These are phyloP conservation scores for Neosilurus hyrtlii DNA, from an alignment of 2,797 vertebrate genomes.

Conservation along the genomic window DNA sequence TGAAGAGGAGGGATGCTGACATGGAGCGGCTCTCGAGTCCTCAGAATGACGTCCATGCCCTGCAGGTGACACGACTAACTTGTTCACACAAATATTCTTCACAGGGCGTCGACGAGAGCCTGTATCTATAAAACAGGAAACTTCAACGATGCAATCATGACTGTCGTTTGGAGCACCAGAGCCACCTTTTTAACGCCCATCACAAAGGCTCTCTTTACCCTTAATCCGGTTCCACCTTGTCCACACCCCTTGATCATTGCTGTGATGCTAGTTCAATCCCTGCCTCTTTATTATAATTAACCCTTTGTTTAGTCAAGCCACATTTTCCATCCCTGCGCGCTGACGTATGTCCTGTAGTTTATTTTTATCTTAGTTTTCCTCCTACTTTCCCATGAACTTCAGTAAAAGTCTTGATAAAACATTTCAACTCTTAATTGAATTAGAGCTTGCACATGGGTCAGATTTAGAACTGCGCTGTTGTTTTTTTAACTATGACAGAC, in stretches of 20 bases:
- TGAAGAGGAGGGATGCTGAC: constrained; percentile 6
- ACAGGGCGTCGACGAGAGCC: not conserved
- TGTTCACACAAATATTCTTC: not conserved
- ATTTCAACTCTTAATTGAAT: not conserved
- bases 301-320: too few species aligned
- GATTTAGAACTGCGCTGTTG: too few species aligned
- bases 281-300: too few species aligned
- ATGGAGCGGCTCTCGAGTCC: constrained; percentile 10
- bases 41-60: constrained; percentile 20
- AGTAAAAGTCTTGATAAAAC: not conserved
- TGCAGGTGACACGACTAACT: constrained; percentile 19
- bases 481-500: too few species aligned
- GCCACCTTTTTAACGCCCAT: not conserved
- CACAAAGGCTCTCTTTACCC: not conserved
- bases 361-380: not conserved
- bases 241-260: not conserved
- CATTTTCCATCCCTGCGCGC: too few species aligned
- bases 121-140: not conserved
- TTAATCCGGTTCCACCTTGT: not conserved
- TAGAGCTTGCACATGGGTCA: not conserved
- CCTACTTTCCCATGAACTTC: not conserved
- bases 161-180: not conserved
- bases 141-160: not conserved
- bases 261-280: too few species aligned
- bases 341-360: not conserved